phyloP scores from a whole-genome alignment of 2,888 invertebrate genomes.

The Aelia acuminata region DNA sequence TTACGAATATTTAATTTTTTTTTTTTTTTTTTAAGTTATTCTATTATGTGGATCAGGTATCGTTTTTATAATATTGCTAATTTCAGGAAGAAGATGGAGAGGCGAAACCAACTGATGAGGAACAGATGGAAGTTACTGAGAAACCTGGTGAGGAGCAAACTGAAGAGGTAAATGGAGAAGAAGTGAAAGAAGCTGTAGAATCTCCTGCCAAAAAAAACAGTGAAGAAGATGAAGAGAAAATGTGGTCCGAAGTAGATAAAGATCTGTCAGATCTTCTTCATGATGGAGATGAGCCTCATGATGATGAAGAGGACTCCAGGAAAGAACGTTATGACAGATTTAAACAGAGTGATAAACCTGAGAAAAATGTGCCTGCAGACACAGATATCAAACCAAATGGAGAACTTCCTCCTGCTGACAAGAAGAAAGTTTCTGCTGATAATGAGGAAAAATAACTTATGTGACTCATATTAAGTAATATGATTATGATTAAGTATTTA shows the following conservation, averaged over 20 bases:
- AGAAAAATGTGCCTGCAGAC: conserved; percentile 64
- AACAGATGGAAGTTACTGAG: conserved; percentile 64
- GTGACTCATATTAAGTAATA: not conserved
- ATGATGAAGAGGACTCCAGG: conserved; percentile 67
- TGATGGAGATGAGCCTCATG: conserved; percentile 53
- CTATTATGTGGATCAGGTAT: too few species aligned
- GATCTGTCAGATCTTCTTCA: conserved; percentile 83
- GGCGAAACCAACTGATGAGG: conserved; percentile 62
- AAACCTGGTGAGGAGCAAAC: conserved; percentile 67
- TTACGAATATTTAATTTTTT: too few species aligned
- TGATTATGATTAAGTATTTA: not conserved
- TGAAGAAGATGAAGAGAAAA: conserved; percentile 77
- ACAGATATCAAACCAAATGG: conserved; percentile 64
- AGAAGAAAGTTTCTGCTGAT: conserved; percentile 38
- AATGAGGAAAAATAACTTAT: conserved; percentile 5
- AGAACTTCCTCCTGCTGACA: conserved; percentile 11
- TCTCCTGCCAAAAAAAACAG: conserved; percentile 65
- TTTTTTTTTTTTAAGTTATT: too few species aligned
- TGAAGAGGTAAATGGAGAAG: conserved; percentile 50
- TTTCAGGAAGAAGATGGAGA: conserved; percentile 65
- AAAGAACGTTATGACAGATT: conserved; percentile 75
- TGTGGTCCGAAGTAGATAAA: conserved; percentile 87
- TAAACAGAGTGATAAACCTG: conserved; percentile 77
- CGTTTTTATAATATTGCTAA: not conserved
- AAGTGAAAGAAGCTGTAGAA: conserved; percentile 29